These are phyloP conservation scores for Subacronicta megacephala DNA, from an alignment of 2,888 invertebrate genomes.

Conservation along the genomic window DNA sequence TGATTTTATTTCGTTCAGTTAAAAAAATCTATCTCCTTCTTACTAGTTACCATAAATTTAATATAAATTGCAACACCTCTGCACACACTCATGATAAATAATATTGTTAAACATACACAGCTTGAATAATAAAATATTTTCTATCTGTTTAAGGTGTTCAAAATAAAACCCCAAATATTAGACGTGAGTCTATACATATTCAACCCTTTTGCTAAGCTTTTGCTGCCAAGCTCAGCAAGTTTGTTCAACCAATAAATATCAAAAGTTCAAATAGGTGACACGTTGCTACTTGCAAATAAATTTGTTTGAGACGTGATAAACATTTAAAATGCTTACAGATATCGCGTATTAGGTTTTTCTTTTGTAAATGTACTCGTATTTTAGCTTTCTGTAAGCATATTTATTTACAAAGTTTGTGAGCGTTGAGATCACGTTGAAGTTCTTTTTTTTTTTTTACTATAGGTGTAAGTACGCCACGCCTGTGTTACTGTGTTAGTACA, in stretches of 20 bases:
- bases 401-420: background rate
- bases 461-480: too few relatives aligned
- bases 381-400: slow-evolving; percentile 1
- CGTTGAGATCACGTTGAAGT: background rate
- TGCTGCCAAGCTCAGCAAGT: background rate
- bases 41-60: too few relatives aligned
- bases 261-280: slow-evolving; percentile 1
- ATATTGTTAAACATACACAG: too few relatives aligned
- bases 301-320: slow-evolving; percentile 1
- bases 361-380: slow-evolving; percentile 1
- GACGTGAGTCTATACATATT: background rate
- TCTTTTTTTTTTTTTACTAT: too few relatives aligned
- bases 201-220: too few relatives aligned
- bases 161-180: slow-evolving; percentile 15
- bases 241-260: slow-evolving; percentile 1
- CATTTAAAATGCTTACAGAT: background rate
- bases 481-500: too few relatives aligned
- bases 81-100: too few relatives aligned
- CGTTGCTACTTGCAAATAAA: slow-evolving; percentile 1
- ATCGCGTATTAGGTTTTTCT: slow-evolving; percentile 1
- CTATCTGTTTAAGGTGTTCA: too few relatives aligned
- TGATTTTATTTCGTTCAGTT: too few relatives aligned
- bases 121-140: too few relatives aligned
- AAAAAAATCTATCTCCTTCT: too few relatives aligned
- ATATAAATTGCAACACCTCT: too few relatives aligned